Conservation (phyloP, 2,888 invertebrate genomes). For the Anodontia alba region DNA sequence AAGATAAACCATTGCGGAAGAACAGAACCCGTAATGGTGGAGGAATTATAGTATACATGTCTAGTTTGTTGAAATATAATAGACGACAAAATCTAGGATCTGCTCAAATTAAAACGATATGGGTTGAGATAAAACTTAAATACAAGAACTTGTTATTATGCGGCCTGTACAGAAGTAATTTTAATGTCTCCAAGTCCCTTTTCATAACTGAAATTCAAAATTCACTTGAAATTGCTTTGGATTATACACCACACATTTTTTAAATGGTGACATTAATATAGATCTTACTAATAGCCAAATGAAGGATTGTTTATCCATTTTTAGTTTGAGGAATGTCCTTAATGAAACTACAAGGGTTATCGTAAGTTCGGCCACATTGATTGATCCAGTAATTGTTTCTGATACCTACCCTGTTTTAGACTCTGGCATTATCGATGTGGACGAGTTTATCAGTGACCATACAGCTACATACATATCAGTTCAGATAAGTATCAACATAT, state of each 20-base stretch:
- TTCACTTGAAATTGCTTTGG: neutral
- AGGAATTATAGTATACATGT: neutral
- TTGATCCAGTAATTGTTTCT: neutral
- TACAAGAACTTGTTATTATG: neutral
- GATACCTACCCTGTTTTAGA: neutral
- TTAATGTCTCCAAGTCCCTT: neutral
- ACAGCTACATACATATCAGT: neutral
- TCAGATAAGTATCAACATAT: neutral
- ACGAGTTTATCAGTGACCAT: neutral
- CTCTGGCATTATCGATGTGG: neutral
- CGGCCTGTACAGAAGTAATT: neutral
- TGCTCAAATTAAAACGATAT: neutral
- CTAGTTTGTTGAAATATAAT: neutral
- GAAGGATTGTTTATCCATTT: neutral
- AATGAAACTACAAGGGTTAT: neutral
- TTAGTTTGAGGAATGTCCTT: neutral
- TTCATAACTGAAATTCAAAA: neutral
- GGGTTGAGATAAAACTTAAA: neutral
- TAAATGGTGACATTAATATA: neutral
- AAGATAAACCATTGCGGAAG: neutral
- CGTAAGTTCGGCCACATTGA: neutral
- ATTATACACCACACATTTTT: neutral
- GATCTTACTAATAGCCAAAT: neutral
- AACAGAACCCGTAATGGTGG: neutral
- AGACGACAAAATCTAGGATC: neutral